These are phyloP conservation scores for Conopomorpha cramerella DNA, from an alignment of 1,140 invertebrate species.

Conservation along the genomic window DNA sequence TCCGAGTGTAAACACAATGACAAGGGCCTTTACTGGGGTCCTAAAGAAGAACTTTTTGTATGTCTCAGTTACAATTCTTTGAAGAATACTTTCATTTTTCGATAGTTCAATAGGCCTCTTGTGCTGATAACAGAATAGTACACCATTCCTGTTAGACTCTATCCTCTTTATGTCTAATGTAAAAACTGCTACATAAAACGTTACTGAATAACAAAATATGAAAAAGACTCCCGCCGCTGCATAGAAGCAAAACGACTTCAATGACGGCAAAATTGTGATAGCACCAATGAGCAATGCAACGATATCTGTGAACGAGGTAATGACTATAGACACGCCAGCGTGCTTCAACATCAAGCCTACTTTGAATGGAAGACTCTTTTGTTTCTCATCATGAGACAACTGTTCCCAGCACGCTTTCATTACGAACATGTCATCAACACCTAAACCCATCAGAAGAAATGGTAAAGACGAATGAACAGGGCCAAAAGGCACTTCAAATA, in stretches of 20 bases:
- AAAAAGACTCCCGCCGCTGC: conserved; percentile 72
- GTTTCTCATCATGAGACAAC: conserved; percentile 50
- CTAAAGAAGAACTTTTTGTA: too few species aligned
- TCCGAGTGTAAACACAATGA: too few species aligned
- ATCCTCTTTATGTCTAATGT: conserved; percentile 71
- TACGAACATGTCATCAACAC: conserved; percentile 82
- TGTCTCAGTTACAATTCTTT: too few species aligned
- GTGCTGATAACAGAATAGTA: conserved; percentile 71
- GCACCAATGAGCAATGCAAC: conserved; percentile 76
- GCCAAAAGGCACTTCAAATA: conserved; percentile 75
- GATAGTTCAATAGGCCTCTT: conserved; percentile 51
- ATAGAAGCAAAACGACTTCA: conserved; percentile 78
- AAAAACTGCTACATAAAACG: conserved; percentile 79
- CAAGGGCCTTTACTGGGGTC: too few species aligned
- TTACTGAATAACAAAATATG: conserved; percentile 76
- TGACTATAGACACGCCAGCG: conserved; percentile 80
- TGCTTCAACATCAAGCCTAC: conserved; percentile 74
- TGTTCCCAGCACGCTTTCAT: conserved; percentile 77
- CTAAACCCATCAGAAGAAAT: conserved; percentile 80
- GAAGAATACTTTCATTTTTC: conserved; percentile 43
- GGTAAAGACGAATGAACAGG: conserved; percentile 82
- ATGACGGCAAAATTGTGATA: conserved; percentile 73
- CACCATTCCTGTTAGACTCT: conserved; percentile 66
- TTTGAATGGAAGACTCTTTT: conserved; percentile 62
- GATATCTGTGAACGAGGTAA: conserved; percentile 83